Evolutionary conservation across 2,888 invertebrate species (phyloP), one percentile per base, ranked within the genome.

Genomic region (Axea sp.): DNA sequence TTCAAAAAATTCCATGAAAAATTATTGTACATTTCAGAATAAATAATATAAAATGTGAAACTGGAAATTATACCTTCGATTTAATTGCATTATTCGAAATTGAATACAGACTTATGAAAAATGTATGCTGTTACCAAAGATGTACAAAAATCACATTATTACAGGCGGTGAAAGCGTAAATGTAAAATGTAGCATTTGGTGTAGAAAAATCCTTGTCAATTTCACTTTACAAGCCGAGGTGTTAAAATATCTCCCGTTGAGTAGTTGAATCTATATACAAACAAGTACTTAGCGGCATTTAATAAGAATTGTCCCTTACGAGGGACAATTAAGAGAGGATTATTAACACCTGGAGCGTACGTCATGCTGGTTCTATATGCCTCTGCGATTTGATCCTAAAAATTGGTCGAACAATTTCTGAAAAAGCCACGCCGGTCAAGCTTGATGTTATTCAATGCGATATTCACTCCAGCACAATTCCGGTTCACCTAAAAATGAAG

Each of bases 301-400:
- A 86, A 86, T 84, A 80, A 82, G 82, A 84, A 82, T 85, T 81
- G 84, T 79, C 79, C 78, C 26, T 60, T 75, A 78, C 80, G 77
- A 75, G 68, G 77, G 78, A 85, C 85, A 86, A 87, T 86, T 87
- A 86, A 81, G 78, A 78, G 76, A 68, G 87, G 86, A 87, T 87
- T 87, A 87, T 86, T 83, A 83, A 84, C 87, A 86, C 86, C 86
- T 87, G 86, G 86, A 78, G 51, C 77, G 74, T 82, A 77, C 81
- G 79, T 82, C 83, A 81, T 77, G 85, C 84, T 85, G 83, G 69
- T 82, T 76, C 69, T 77, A 72, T 68, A 30, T 68, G 64, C 71
- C 55, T 68, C 19, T 7, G 22, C 51, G 41, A 55, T 60, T 51
- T 37, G 33, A 35, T 35, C 30, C 43, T 43, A 17, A 15, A 60